A percentile compares a stretch with the other conserved stretches of the same genome.
phyloP scores from a whole-genome alignment of 2,797 vertebrate genomes.

The Artibeus lituratus region DNA sequence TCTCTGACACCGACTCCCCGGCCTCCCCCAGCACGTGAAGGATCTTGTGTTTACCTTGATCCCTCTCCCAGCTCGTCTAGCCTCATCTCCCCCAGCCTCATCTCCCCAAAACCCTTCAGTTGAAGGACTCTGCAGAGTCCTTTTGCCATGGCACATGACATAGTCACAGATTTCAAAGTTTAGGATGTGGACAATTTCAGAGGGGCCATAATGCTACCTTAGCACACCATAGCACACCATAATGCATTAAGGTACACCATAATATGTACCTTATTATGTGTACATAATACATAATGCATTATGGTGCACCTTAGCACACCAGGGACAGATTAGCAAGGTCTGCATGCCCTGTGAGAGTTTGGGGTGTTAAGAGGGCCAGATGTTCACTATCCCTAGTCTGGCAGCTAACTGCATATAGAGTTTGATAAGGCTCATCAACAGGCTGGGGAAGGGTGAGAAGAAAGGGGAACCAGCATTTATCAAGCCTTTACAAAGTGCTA shows the following conservation, averaged over 20 bases:
- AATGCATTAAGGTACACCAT: no score
- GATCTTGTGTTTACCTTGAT: rapidly evolving
- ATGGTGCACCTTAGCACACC: neutral
- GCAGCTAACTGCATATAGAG: neutral
- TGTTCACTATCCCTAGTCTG: neutral
- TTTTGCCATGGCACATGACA: neutral
- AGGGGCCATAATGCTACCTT: neutral
- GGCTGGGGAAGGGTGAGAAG: neutral
- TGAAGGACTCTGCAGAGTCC: neutral
- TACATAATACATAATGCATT: no score
- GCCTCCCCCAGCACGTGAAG: neutral
- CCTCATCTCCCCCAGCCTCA: neutral
- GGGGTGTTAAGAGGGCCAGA: neutral
- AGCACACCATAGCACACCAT: neutral
- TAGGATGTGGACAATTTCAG: neutral
- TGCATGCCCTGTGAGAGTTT: neutral
- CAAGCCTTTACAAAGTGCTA: neutral
- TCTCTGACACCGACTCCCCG: neutral
- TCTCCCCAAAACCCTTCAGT: neutral
- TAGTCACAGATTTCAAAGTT: neutral
- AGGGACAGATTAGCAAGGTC: neutral
- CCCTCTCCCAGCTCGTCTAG: neutral
- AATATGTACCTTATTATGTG: no score
- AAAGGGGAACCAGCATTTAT: neutral
- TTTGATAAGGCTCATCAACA: neutral